Conservation (phyloP, 92 coral and sea anemone genomes). For the Epizoanthus ramosus region DNA sequence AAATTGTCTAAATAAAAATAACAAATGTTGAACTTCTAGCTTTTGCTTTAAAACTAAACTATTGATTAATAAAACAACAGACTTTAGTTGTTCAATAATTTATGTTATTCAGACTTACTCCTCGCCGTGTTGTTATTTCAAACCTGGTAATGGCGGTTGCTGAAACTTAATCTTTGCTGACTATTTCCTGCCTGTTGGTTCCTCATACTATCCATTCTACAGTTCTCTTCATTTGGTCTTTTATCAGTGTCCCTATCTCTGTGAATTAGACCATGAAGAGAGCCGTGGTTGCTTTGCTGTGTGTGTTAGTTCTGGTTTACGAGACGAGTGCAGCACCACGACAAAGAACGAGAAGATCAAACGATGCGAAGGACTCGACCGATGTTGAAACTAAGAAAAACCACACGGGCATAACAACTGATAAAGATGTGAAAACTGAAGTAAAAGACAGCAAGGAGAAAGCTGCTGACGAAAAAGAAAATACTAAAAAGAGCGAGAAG, state of each 20-base stretch:
- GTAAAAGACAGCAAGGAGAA: conserved; percentile 32
- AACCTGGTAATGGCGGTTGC: conserved; percentile 24
- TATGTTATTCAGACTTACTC: neutral
- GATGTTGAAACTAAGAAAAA: neutral
- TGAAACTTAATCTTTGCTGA: conserved; percentile 11
- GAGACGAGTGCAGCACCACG: conserved; percentile 33
- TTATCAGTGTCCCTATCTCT: conserved; percentile 8
- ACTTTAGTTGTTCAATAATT: conserved; percentile 25
- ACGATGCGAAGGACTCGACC: conserved; percentile 6
- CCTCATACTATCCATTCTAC: neutral
- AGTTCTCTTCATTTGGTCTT: conserved; percentile 3
- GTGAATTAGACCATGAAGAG: conserved; percentile 22
- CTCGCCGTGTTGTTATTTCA: neutral
- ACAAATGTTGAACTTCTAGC: conserved; percentile 20
- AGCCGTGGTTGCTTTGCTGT: neutral
- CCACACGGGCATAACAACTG: neutral
- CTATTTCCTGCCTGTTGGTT: conserved; percentile 27
- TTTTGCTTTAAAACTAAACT: conserved; percentile 15
- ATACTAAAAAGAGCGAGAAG: neutral
- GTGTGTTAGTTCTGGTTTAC: conserved; percentile 9
- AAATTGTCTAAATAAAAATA: conserved; percentile 11
- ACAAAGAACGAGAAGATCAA: conserved; percentile 14
- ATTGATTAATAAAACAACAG: conserved; percentile 31
- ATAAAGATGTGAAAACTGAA: conserved; percentile 31
- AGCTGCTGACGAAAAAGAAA: conserved; percentile 34